Percentiles rank a stretch among this genome's conserved stretches.
These are phyloP conservation scores for Ochropleura leucogaster DNA, from an alignment of 2,888 invertebrate species.

Conservation along the genomic window DNA sequence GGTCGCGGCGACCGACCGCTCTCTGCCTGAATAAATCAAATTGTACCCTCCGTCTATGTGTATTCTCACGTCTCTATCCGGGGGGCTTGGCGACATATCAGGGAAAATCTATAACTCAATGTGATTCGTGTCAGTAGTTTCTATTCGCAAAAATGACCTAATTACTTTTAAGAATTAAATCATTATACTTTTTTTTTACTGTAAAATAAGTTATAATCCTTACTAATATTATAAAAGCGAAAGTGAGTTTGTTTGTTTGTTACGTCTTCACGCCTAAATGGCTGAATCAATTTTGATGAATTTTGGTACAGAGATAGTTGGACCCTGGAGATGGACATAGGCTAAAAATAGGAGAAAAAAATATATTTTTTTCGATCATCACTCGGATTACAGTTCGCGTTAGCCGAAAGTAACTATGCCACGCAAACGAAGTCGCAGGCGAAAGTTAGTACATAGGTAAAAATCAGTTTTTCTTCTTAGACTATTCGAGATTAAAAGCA, in stretches of 20 bases:
- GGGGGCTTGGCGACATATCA: slow-evolving; percentile 12
- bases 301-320: too few relatives aligned
- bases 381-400: too few relatives aligned
- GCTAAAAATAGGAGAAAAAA: too few relatives aligned
- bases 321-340: too few relatives aligned
- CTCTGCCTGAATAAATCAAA: slow-evolving; percentile 80
- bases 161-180: neutral
- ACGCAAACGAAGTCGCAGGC: too few relatives aligned
- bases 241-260: too few relatives aligned
- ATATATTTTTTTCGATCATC: too few relatives aligned
- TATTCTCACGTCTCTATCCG: slow-evolving; percentile 40
- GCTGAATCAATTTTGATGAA: too few relatives aligned
- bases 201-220: neutral
- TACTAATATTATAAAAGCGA: too few relatives aligned
- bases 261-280: too few relatives aligned
- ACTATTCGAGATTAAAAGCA: neutral
- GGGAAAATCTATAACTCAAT: slow-evolving; percentile 24
- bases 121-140: neutral
- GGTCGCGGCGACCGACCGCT: slow-evolving; percentile 71
- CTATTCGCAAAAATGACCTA: neutral
- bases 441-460: neutral
- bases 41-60: slow-evolving; percentile 58
- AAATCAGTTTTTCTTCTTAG: neutral
- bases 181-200: neutral
- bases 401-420: too few relatives aligned